Evolutionary conservation across 2,113 vertebrate genomes (phyloP).

Genomic region (Eurypyga helias): DNA sequence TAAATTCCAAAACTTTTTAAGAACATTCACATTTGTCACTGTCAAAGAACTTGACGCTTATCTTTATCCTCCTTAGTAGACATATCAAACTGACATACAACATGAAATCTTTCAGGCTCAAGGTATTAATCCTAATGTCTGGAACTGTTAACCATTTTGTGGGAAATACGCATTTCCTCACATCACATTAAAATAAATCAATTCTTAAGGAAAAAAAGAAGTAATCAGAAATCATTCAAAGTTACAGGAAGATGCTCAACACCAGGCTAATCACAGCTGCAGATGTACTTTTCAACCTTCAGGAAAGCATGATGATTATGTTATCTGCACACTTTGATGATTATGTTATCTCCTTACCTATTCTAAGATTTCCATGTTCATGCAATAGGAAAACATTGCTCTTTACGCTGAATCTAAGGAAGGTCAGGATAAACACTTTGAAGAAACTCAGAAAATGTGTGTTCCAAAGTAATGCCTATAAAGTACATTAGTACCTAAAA

Average conservation of each 20-base stretch:
- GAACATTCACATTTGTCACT: background rate
- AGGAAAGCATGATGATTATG: background rate
- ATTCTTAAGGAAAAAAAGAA: accelerated
- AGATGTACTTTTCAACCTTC: background rate
- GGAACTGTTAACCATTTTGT: background rate
- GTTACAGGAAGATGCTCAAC: background rate
- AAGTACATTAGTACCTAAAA: background rate
- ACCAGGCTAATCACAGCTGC: background rate
- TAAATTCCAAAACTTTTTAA: background rate
- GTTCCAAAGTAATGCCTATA: background rate
- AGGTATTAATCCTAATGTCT: background rate
- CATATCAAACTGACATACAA: background rate
- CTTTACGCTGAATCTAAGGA: background rate
- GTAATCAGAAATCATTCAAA: background rate
- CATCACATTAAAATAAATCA: background rate
- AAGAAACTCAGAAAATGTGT: background rate
- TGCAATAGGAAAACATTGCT: background rate
- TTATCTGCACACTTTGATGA: accelerated
- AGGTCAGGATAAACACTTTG: background rate
- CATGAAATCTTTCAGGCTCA: background rate
- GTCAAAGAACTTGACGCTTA: background rate
- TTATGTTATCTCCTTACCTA: background rate
- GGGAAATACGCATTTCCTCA: background rate
- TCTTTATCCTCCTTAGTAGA: background rate
- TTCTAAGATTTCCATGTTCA: background rate